phyloP scores from a whole-genome alignment of 2,888 invertebrate genomes.

The Agrotis exclamationis region DNA sequence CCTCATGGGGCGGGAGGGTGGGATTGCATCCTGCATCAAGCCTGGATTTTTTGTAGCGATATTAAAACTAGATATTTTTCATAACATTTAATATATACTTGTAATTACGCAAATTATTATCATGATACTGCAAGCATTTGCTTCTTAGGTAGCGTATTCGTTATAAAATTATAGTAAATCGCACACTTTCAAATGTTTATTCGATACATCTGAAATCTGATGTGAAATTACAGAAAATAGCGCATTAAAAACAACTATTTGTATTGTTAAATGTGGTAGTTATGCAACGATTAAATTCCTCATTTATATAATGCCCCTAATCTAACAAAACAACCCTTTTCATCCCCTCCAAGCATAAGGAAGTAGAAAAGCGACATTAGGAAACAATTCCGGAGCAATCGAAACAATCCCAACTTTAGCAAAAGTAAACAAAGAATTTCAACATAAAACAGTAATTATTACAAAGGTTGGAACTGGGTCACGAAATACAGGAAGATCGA shows the following conservation, averaged over 20 bases:
- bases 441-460: conserved; percentile 42
- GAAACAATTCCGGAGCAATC: conserved; percentile 18
- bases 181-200: too few relatives aligned
- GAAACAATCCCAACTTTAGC: conserved; percentile 29
- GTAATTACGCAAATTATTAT: too few relatives aligned
- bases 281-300: background rate
- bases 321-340: conserved; percentile 2
- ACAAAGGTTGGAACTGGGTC: conserved; percentile 46
- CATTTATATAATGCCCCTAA: background rate
- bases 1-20: too few relatives aligned
- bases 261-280: background rate
- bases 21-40: too few relatives aligned
- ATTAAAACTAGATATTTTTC: too few relatives aligned
- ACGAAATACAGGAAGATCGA: conserved; percentile 38
- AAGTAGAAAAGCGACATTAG: background rate
- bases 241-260: background rate
- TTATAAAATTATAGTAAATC: too few relatives aligned
- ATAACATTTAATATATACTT: too few relatives aligned
- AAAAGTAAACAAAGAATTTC: conserved; percentile 39
- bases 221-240: background rate
- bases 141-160: too few relatives aligned
- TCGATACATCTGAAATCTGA: background rate
- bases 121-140: too few relatives aligned
- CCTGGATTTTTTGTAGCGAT: too few relatives aligned
- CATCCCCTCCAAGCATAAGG: conserved; percentile 10